A percentile compares a stretch with the other conserved stretches of the same genome.
Conservation (phyloP, 37 sponge, comb jelly and placozoan species). For the Haliclona indistincta region DNA sequence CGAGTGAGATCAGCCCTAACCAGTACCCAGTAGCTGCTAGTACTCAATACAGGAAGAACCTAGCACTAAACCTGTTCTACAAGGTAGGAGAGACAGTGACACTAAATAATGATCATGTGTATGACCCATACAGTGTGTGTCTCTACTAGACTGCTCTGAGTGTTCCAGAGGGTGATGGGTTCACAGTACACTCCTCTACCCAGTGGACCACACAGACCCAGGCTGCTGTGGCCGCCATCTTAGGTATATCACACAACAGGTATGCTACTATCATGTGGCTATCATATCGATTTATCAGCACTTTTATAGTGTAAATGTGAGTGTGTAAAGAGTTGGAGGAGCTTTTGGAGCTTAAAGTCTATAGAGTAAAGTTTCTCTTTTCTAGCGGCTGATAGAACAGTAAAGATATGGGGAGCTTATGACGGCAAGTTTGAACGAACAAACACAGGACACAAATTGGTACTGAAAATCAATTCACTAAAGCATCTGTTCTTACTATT, state of each 20-base stretch:
- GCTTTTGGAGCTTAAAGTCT: not conserved
- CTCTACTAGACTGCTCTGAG: constrained; percentile 29
- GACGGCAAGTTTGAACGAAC: constrained; percentile 96
- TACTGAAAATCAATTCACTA: too few species aligned
- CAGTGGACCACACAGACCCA: constrained; percentile 54
- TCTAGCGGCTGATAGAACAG: constrained; percentile 92
- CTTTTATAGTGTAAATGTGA: too few species aligned
- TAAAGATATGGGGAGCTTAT: constrained; percentile 96
- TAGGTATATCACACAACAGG: constrained; percentile 57
- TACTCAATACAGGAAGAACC: too few species aligned
- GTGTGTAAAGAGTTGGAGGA: too few species aligned
- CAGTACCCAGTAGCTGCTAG: too few species aligned
- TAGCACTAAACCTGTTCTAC: too few species aligned
- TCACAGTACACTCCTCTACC: constrained; percentile 42
- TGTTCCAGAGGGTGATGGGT: constrained; percentile 58
- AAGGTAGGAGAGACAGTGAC: not conserved
- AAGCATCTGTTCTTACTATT: too few species aligned
- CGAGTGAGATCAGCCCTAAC: too few species aligned
- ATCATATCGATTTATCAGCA: too few species aligned
- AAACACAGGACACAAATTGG: constrained; percentile 95
- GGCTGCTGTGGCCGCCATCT: constrained; percentile 39
- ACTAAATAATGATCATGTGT: too few species aligned
- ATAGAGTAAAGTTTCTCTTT: too few species aligned
- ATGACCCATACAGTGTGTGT: not conserved
- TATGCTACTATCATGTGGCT: not conserved